Conservation (phyloP, 2,113 vertebrate species). For the Gila orcuttii region DNA sequence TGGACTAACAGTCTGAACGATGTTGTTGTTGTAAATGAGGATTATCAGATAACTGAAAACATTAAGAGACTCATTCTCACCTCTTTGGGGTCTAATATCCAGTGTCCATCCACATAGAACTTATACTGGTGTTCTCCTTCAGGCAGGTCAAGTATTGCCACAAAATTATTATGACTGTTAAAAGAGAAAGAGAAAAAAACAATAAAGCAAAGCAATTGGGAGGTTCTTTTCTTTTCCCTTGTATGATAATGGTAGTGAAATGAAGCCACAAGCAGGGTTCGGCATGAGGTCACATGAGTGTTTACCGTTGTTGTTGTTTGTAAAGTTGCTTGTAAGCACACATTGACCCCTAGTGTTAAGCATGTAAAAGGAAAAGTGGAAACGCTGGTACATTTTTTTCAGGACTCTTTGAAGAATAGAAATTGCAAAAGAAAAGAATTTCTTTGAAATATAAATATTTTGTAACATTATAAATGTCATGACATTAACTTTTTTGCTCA, state of each 20-base stretch:
- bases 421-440: no score
- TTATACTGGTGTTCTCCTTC: slow-evolving; percentile 99
- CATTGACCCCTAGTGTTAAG: slow-evolving; percentile 42
- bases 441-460: no score
- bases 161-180: slow-evolving; percentile 93
- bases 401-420: no score
- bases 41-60: no score
- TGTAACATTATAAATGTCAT: no score
- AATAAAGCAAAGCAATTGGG: background rate
- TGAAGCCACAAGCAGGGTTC: background rate
- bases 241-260: background rate
- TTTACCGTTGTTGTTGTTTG: background rate
- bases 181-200: slow-evolving; percentile 54
- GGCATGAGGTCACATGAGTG: background rate
- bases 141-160: slow-evolving; percentile 92
- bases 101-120: slow-evolving; percentile 94
- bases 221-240: background rate
- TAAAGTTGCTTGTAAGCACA: background rate
- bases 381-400: no score
- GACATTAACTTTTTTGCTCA: no score
- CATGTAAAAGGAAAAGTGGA: background rate
- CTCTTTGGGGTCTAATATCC: slow-evolving; percentile 92
- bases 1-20: no score
- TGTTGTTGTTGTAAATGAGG: background rate
- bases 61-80: slow-evolving; percentile 66